Percentiles rank a stretch among this genome's conserved stretches.
Evolutionary conservation across 2,113 vertebrate genomes (phyloP).

Genomic region (Petromus typicus): DNA sequence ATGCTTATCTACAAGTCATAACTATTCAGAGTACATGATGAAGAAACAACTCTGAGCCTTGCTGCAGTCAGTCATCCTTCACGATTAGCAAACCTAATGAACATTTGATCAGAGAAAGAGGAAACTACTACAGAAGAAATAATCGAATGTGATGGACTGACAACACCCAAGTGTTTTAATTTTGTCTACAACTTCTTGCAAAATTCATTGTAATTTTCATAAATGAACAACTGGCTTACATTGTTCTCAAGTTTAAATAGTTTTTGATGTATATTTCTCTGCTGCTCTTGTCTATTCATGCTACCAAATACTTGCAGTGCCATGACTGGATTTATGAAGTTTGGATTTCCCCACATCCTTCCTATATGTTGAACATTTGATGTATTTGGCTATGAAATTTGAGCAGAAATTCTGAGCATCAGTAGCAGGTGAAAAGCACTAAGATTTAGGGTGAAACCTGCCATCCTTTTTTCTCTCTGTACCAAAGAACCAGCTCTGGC

Average conservation of each 20-base stretch:
- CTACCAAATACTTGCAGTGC: background rate
- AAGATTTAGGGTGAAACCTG: background rate
- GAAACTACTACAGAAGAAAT: constrained; percentile 1
- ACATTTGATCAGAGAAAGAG: constrained; percentile 21
- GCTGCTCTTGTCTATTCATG: background rate
- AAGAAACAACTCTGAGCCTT: background rate
- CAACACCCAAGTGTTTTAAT: background rate
- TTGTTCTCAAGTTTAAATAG: background rate
- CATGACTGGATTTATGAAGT: background rate
- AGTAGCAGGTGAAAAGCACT: background rate
- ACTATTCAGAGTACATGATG: background rate
- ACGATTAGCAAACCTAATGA: constrained; percentile 34
- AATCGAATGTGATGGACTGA: constrained; percentile 40
- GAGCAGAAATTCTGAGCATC: background rate
- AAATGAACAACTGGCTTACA: background rate
- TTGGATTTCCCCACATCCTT: background rate
- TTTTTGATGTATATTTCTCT: background rate
- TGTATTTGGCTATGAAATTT: background rate
- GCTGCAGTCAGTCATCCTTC: background rate
- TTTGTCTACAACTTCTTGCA: background rate
- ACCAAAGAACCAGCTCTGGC: background rate
- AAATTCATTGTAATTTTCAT: background rate
- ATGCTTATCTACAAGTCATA: background rate
- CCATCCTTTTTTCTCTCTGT: background rate
- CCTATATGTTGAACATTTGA: background rate